These are phyloP conservation scores for Holcopasites calliopsidis DNA, from an alignment of 1,140 invertebrate genomes.

Conservation along the genomic window DNA sequence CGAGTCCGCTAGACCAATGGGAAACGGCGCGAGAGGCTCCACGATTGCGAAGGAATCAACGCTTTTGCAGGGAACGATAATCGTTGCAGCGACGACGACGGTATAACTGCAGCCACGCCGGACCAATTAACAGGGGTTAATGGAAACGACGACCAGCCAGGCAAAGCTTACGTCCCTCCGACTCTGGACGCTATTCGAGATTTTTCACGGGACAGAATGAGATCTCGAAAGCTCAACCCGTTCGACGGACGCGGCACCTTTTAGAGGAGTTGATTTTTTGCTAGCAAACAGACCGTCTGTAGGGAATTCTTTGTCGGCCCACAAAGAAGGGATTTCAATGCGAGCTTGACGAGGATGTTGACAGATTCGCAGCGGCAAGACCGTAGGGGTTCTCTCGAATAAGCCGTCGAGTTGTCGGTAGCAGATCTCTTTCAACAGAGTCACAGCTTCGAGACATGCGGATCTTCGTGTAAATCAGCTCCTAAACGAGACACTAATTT, in stretches of 20 bases:
- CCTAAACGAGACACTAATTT: too few species aligned
- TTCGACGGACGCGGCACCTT: not conserved
- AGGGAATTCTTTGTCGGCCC: conserved; percentile 25
- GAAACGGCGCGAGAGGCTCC: too few species aligned
- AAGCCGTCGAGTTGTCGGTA: conserved; percentile 12
- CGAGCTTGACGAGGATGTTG: conserved; percentile 59
- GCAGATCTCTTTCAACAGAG: not conserved
- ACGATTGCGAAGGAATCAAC: too few species aligned
- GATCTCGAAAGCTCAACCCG: conserved; percentile 38
- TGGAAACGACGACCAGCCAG: not conserved
- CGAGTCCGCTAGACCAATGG: too few species aligned
- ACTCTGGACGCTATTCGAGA: conserved; percentile 6
- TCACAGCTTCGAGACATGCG: not conserved
- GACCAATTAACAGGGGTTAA: not conserved
- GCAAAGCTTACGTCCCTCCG: not conserved
- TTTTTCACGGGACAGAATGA: conserved; percentile 32
- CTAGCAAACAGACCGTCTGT: conserved; percentile 27
- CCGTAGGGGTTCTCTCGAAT: conserved; percentile 41
- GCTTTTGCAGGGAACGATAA: too few species aligned
- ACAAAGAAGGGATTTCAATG: conserved; percentile 37
- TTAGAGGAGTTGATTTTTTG: conserved; percentile 47
- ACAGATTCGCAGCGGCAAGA: conserved; percentile 52
- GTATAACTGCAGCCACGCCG: not conserved
- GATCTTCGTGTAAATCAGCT: too few species aligned
- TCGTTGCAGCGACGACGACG: not conserved